phyloP scores from a whole-genome alignment of 2,888 invertebrate species.

The Allophyes oxyacanthae region DNA sequence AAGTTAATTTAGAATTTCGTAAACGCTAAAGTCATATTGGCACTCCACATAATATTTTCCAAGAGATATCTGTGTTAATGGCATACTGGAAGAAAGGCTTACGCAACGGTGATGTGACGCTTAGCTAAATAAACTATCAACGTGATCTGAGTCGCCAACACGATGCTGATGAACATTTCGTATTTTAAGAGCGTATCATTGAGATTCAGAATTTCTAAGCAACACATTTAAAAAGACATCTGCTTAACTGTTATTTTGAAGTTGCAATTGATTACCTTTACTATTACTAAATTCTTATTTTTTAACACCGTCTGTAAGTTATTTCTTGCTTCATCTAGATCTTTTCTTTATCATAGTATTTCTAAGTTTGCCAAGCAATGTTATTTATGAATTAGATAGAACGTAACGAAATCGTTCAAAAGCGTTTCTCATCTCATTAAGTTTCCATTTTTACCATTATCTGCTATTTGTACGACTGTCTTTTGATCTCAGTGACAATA shows the following conservation, averaged over 20 bases:
- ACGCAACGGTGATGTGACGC: conserved; percentile 49
- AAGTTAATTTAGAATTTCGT: conserved; percentile 18
- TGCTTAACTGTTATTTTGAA: neutral
- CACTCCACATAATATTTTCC: conserved; percentile 22
- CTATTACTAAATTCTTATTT: no score
- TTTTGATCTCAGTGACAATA: neutral
- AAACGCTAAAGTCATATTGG: conserved; percentile 7
- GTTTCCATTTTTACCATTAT: no score
- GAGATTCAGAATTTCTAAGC: conserved; percentile 11
- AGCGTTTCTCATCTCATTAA: no score
- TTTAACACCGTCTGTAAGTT: no score
- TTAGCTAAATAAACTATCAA: conserved; percentile 46
- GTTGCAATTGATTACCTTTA: no score
- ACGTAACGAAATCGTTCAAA: no score
- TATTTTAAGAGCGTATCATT: conserved; percentile 22
- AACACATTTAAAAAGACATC: conserved; percentile 1
- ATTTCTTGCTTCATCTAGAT: no score
- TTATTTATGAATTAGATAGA: no score
- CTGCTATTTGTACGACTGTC: neutral
- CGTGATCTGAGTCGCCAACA: conserved; percentile 25
- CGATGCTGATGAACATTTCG: conserved; percentile 32
- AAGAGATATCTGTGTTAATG: conserved; percentile 45
- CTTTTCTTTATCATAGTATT: no score
- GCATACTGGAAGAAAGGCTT: conserved; percentile 55
- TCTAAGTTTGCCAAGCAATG: no score